These are phyloP conservation scores for Thamnophis sirtalis DNA, from an alignment of 2,113 vertebrate species.

Conservation along the genomic window DNA sequence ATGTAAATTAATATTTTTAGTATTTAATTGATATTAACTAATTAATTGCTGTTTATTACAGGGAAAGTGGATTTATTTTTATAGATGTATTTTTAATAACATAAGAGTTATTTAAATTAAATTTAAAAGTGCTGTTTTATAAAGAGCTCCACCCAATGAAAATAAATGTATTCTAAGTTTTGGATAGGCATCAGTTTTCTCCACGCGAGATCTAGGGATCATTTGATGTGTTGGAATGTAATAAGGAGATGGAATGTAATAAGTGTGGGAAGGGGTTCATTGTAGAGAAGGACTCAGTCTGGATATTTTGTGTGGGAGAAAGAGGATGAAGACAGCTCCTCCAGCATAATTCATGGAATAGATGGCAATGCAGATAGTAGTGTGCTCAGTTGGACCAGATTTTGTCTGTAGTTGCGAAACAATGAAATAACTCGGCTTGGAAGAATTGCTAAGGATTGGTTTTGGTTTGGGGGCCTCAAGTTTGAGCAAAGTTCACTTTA, in stretches of 20 bases:
- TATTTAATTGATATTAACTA: conserved; percentile 81
- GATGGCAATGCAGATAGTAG: background rate
- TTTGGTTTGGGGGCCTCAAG: background rate
- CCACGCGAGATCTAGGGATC: conserved; percentile 32
- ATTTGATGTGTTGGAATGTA: background rate
- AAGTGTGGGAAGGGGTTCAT: background rate
- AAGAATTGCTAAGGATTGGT: background rate
- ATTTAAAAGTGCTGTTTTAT: conserved; percentile 72
- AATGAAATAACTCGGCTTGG: background rate
- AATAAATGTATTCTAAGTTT: conserved; percentile 51
- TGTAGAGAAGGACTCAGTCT: background rate
- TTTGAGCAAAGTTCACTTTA: conserved; percentile 34
- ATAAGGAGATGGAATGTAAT: background rate
- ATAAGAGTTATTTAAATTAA: conserved; percentile 76
- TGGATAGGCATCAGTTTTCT: conserved; percentile 57
- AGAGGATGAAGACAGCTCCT: background rate
- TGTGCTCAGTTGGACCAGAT: background rate
- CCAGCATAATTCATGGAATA: background rate
- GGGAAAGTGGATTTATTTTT: conserved; percentile 74
- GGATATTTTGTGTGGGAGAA: background rate
- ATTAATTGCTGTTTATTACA: conserved; percentile 81
- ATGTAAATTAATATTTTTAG: conserved; percentile 82
- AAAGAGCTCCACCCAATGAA: conserved; percentile 64
- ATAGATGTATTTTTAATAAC: background rate
- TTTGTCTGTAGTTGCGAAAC: background rate